phyloP scores from a whole-genome alignment of 2,113 vertebrate species.

The Alouatta palliata region DNA sequence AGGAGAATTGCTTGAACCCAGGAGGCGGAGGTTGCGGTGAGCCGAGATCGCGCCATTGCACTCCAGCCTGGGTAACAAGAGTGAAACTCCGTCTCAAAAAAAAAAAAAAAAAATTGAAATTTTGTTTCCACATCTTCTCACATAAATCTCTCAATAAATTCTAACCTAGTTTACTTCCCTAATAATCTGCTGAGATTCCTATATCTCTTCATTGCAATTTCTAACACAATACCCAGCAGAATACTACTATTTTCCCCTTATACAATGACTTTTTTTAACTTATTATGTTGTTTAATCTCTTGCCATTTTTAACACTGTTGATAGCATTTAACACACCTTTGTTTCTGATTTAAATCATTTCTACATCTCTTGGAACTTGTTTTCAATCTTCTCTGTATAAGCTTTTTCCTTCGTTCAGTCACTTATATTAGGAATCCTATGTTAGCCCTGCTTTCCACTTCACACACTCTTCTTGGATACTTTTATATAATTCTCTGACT shows the following conservation, averaged over 20 bases:
- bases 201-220: not conserved
- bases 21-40: too few relatives aligned
- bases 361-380: not conserved
- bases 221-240: not conserved
- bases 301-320: not conserved
- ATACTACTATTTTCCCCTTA: not conserved
- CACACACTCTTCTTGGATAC: not conserved
- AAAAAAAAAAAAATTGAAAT: not conserved
- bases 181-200: not conserved
- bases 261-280: not conserved
- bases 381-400: not conserved
- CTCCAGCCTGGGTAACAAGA: too few relatives aligned
- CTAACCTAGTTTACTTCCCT: not conserved
- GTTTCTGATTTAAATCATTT: not conserved
- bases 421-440: not conserved
- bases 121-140: not conserved
- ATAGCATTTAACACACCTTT: not conserved
- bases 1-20: too few relatives aligned
- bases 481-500: not conserved
- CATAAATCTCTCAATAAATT: not conserved
- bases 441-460: not conserved
- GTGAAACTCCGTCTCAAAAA: too few relatives aligned
- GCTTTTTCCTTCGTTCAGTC: not conserved
- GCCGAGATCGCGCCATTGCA: too few relatives aligned
- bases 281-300: not conserved